Conservation (phyloP, 2,888 invertebrate genomes). For the Cosmia pyralina region DNA sequence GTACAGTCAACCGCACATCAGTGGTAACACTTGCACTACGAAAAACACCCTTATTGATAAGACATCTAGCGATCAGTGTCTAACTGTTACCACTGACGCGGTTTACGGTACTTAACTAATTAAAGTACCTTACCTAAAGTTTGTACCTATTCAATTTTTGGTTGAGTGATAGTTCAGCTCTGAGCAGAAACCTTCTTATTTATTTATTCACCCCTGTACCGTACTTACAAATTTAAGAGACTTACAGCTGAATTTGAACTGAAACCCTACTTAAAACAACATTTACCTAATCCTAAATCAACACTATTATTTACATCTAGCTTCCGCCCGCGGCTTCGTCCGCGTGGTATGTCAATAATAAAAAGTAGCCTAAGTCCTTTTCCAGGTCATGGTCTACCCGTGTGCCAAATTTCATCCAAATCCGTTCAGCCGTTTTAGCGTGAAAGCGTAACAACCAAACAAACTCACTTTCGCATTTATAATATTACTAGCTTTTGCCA, state of each 20-base stretch:
- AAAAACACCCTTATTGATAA: neutral
- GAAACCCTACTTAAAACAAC: slow-evolving; percentile 26
- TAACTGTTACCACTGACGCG: neutral
- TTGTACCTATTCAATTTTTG: slow-evolving; percentile 1
- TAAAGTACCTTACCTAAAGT: neutral
- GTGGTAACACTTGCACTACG: too few relatives aligned
- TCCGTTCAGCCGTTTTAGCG: too few relatives aligned
- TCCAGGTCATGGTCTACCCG: too few relatives aligned
- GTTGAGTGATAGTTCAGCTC: slow-evolving; percentile 2
- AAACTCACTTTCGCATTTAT: too few relatives aligned
- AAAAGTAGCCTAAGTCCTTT: too few relatives aligned
- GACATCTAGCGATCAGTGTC: neutral
- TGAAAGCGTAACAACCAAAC: too few relatives aligned
- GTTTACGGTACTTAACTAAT: too few relatives aligned
- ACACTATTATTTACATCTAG: neutral
- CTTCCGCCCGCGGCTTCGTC: too few relatives aligned
- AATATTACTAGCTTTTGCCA: too few relatives aligned
- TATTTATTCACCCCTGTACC: slow-evolving; percentile 27
- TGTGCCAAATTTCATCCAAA: too few relatives aligned
- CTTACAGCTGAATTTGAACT: slow-evolving; percentile 33
- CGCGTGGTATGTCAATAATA: too few relatives aligned
- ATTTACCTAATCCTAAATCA: slow-evolving; percentile 11
- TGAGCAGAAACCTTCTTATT: slow-evolving; percentile 16
- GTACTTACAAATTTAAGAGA: slow-evolving; percentile 23
- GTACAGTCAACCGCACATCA: neutral